Percentiles rank a stretch among this genome's conserved stretches.
Conservation (phyloP, 2,797 vertebrate species). For the Champsocephalus gunnari region DNA sequence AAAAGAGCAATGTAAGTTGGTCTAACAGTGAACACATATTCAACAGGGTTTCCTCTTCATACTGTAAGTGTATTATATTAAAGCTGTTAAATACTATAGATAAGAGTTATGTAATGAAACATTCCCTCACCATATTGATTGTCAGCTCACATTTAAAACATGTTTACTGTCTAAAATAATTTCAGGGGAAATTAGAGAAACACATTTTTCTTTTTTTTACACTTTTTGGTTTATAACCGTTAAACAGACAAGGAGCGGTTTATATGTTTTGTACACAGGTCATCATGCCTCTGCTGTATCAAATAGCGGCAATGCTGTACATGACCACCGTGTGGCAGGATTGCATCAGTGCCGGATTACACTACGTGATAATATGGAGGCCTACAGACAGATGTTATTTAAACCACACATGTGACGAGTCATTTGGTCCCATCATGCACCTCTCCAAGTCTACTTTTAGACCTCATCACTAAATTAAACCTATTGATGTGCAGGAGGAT, state of each 20-base stretch:
- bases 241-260: too few species aligned
- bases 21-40: background rate
- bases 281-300: background rate
- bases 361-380: background rate
- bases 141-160: too few species aligned
- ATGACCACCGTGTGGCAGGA: conserved; percentile 53
- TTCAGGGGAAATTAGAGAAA: too few species aligned
- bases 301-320: background rate
- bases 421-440: too few species aligned
- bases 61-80: background rate
- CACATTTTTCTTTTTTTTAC: too few species aligned
- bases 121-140: too few species aligned
- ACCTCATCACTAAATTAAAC: background rate
- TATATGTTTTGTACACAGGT: background rate
- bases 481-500: background rate
- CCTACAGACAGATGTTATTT: background rate
- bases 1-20: background rate
- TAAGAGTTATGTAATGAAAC: too few species aligned
- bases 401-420: too few species aligned
- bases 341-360: background rate
- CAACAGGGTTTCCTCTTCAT: too few species aligned
- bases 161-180: too few species aligned
- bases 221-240: too few species aligned
- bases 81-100: background rate
- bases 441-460: background rate